Evolutionary conservation across 2,113 vertebrate species (phyloP).

Genomic region (Chunga burmeisteri): DNA sequence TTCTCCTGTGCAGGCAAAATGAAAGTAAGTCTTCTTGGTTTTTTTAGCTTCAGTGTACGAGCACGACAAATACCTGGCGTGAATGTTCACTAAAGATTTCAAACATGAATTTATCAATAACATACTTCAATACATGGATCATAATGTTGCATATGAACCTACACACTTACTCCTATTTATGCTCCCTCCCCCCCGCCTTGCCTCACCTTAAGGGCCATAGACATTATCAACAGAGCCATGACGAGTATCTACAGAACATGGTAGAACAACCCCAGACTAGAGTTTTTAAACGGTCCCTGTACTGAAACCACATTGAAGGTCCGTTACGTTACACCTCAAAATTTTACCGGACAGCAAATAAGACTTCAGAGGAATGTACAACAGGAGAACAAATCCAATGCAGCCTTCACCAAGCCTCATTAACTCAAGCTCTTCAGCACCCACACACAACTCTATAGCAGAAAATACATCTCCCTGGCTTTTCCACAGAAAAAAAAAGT

Average conservation of each 20-base stretch:
- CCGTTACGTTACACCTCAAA: not conserved
- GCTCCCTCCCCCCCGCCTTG: not conserved
- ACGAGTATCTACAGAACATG: fast-evolving
- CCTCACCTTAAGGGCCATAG: not conserved
- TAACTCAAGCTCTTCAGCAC: not conserved
- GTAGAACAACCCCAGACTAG: not conserved
- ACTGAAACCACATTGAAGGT: not conserved
- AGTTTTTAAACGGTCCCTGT: not conserved
- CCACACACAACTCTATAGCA: fast-evolving
- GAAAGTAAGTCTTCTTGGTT: slow-evolving; percentile 8
- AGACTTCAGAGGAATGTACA: not conserved
- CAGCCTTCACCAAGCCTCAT: not conserved
- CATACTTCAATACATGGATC: not conserved
- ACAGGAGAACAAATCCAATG: not conserved
- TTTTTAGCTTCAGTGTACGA: slow-evolving; percentile 27
- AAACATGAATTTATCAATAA: not conserved
- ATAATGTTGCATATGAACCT: not conserved
- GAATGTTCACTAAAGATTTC: slow-evolving; percentile 12
- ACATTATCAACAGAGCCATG: not conserved
- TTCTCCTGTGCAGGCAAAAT: slow-evolving; percentile 15
- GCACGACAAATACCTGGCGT: slow-evolving; percentile 1
- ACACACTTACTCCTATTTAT: not conserved
- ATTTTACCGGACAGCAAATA: not conserved
- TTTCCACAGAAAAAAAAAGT: not conserved
- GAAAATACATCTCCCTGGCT: not conserved